Base-by-base conservation (phyloP, 2,797 vertebrate genomes). In the Xenopus petersii region DNA sequence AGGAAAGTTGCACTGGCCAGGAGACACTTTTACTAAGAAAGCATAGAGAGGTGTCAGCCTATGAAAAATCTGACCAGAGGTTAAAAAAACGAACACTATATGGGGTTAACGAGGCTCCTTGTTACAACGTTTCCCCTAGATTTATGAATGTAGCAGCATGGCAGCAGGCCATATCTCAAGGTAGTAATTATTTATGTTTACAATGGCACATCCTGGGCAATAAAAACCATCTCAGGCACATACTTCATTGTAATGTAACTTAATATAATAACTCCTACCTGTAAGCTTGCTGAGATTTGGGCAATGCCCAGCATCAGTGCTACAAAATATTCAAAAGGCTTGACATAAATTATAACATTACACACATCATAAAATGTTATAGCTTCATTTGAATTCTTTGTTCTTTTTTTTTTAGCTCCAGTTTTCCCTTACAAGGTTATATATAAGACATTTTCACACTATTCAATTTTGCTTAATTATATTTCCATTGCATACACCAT, bases 361-460 rank as follows among this genome's bases (percentile, higher is more conserved):
- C 89, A 91, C 91, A 87, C 91, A 87, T 93, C 90, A 91, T 93
- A 93, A 93, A 93, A 85, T 88, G 91, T 94, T 91, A 94, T 75
- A 86, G 78, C 86, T 86, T 80, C 81, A 89, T 89, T 90, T 89
- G 87, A 86, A 81, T 83, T 88, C 92, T 89, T 87, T 85, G 87
- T 86, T 84, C 84, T 85, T 83, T 90, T 87, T 87, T 21, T 92
- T 89, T 91, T 87, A 85, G 26, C 26, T 2, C 16, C 84, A 83
- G 83, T 75, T 79, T 87, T 89, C 89, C 69, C 82, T 85, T 86
- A 88, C 68, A 33, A 64, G 54, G 36, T 59, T 46, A 72, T 62
- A 72, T 69, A 56, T 64, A 63, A 67, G 36, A 67, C 46, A 54
- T 68, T 60, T 59, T 77, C 66, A 71, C 67, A 79, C 51, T 70